phyloP scores from a whole-genome alignment of 2,113 vertebrate species.

The Pavo muticus region DNA sequence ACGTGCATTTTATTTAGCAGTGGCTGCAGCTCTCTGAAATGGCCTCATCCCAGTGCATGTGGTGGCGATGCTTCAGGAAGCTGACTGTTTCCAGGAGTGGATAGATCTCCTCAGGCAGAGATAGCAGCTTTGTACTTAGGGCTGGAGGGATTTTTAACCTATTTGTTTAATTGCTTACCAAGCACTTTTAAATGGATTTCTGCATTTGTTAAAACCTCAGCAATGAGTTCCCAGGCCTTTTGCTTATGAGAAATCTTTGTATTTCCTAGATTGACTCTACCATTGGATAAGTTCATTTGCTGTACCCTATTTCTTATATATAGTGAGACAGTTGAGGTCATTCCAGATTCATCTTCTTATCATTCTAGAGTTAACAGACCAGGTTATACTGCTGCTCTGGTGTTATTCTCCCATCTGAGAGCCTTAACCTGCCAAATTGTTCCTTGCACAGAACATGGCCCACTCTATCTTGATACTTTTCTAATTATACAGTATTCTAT shows the following conservation, averaged over 20 bases:
- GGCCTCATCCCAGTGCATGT: background rate
- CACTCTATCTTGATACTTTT: background rate
- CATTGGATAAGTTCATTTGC: background rate
- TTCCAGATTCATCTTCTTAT: background rate
- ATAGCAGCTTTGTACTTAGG: background rate
- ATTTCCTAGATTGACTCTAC: background rate
- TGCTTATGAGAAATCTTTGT: background rate
- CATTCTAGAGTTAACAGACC: background rate
- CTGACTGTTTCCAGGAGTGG: background rate
- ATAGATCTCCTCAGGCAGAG: background rate
- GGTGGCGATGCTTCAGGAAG: background rate
- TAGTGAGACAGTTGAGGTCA: background rate
- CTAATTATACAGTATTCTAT: background rate
- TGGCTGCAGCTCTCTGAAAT: background rate
- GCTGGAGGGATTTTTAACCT: background rate
- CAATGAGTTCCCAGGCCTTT: background rate
- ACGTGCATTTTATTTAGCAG: background rate
- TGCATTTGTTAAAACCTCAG: background rate
- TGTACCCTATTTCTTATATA: background rate
- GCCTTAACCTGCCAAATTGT: background rate
- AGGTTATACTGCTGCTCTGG: background rate
- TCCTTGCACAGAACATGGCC: background rate
- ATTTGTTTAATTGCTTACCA: background rate
- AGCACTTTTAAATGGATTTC: background rate
- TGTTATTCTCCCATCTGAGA: background rate